Conservation (phyloP, 2,113 vertebrate genomes). For the Chamaea fasciata region DNA sequence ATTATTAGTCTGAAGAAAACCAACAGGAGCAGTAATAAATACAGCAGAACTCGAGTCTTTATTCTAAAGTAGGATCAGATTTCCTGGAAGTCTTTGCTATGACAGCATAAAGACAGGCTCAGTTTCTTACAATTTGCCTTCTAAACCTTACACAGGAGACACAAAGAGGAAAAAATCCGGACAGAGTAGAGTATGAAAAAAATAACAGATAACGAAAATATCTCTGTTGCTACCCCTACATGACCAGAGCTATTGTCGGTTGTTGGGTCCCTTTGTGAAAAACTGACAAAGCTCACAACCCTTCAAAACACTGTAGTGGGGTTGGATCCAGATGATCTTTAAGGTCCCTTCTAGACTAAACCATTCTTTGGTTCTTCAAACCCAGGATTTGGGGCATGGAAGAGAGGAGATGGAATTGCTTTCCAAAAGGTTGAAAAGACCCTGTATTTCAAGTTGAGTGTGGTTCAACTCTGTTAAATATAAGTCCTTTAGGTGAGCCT, state of each 20-base stretch:
- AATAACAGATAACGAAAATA: not conserved
- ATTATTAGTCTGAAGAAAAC: not conserved
- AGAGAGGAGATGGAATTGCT: not conserved
- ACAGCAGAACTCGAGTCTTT: not conserved
- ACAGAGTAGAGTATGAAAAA: accelerated
- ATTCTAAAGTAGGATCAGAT: not conserved
- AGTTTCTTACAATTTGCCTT: not conserved
- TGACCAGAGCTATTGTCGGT: accelerated
- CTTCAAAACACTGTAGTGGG: accelerated
- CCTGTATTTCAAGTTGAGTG: not conserved
- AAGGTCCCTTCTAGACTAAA: not conserved
- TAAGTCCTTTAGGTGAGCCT: not conserved
- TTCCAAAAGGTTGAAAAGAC: not conserved
- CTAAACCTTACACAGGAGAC: not conserved
- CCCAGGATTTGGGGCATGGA: not conserved
- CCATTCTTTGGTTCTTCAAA: not conserved
- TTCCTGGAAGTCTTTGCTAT: not conserved
- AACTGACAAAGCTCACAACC: not conserved
- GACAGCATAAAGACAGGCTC: not conserved
- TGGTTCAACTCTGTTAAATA: not conserved
- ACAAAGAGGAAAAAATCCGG: accelerated
- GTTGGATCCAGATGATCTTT: not conserved
- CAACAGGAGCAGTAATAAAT: not conserved
- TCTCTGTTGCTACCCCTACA: not conserved
- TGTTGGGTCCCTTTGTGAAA: not conserved